These are phyloP conservation scores for Agrilus cyanescens DNA, from an alignment of 2,888 invertebrate species.

Conservation along the genomic window DNA sequence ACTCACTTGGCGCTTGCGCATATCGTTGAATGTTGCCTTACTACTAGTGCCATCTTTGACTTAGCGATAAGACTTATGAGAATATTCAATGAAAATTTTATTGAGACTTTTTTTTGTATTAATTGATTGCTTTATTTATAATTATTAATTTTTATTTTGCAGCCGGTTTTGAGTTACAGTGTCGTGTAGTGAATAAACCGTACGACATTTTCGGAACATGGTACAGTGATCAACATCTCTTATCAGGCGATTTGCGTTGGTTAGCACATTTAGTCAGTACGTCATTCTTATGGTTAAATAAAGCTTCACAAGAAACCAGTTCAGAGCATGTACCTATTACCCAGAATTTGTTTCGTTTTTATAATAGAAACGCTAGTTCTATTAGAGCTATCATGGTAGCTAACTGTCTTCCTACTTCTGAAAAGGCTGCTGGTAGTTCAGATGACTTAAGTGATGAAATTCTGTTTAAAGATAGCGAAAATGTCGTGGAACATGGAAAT, in stretches of 20 bases:
- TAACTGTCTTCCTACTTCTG: conserved; percentile 45
- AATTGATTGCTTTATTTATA: too few species aligned
- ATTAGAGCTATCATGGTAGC: conserved; percentile 68
- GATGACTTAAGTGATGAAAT: conserved; percentile 21
- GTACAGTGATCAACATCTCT: conserved; percentile 69
- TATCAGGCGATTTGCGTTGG: conserved; percentile 75
- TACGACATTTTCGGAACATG: conserved; percentile 85
- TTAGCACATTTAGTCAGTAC: conserved; percentile 61
- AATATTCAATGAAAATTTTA: too few species aligned
- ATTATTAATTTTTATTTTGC: conserved; percentile 2
- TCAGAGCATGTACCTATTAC: conserved; percentile 70
- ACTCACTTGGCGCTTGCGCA: too few species aligned
- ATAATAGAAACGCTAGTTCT: conserved; percentile 69
- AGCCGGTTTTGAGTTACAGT: conserved; percentile 38
- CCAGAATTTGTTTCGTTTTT: conserved; percentile 57
- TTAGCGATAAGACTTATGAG: too few species aligned
- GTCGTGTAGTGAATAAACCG: conserved; percentile 68
- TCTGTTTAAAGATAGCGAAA: conserved; percentile 12
- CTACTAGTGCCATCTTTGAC: too few species aligned
- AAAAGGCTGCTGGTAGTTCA: conserved; percentile 25
- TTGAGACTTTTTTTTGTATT: too few species aligned
- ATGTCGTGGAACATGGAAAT: conserved; percentile 35
- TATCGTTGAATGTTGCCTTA: too few species aligned
- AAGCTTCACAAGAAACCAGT: conserved; percentile 67
- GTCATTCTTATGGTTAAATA: conserved; percentile 69